Percentiles rank a stretch among this genome's conserved stretches.
Evolutionary conservation across 2,888 invertebrate genomes (phyloP).

Genomic region (Pegoplata infirma): DNA sequence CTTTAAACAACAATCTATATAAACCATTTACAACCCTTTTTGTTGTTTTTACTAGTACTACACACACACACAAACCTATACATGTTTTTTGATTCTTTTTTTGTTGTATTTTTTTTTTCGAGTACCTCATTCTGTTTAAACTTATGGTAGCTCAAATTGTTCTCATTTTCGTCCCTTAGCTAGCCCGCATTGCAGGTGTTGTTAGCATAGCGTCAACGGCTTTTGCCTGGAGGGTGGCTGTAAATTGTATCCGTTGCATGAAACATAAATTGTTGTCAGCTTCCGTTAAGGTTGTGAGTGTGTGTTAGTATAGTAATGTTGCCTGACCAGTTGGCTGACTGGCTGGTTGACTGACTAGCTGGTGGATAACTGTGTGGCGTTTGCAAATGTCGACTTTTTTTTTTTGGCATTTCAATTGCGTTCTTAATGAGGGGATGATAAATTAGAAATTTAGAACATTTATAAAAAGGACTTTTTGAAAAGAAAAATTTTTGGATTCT

Average conservation of each 20-base stretch:
- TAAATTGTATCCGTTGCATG: conserved; percentile 75
- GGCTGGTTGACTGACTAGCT: conserved; percentile 35
- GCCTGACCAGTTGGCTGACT: conserved; percentile 23
- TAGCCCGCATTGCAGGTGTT: conserved; percentile 61
- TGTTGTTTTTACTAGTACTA: no score
- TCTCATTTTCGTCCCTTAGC: conserved; percentile 57
- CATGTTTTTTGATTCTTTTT: conserved; percentile 13
- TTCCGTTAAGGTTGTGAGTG: no score
- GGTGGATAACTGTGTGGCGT: conserved; percentile 20
- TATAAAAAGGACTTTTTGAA: no score
- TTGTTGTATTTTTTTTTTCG: conserved; percentile 5
- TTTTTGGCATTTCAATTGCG: conserved; percentile 41
- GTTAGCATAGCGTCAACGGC: conserved; percentile 60
- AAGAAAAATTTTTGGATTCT: no score
- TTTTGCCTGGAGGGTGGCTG: conserved; percentile 67
- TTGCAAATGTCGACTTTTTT: conserved; percentile 35
- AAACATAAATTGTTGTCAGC: conserved; percentile 75
- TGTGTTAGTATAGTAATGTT: conserved; percentile 28
- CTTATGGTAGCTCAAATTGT: conserved; percentile 42
- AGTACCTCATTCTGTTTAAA: no score
- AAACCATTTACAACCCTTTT: not conserved
- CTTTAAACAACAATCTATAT: conserved; percentile 6
- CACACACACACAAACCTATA: conserved; percentile 10
- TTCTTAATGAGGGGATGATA: conserved; percentile 38
- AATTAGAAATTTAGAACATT: conserved; percentile 5